These are phyloP conservation scores for Dicrurus megarhynchus DNA, from an alignment of 2,113 vertebrate species.

Conservation along the genomic window DNA sequence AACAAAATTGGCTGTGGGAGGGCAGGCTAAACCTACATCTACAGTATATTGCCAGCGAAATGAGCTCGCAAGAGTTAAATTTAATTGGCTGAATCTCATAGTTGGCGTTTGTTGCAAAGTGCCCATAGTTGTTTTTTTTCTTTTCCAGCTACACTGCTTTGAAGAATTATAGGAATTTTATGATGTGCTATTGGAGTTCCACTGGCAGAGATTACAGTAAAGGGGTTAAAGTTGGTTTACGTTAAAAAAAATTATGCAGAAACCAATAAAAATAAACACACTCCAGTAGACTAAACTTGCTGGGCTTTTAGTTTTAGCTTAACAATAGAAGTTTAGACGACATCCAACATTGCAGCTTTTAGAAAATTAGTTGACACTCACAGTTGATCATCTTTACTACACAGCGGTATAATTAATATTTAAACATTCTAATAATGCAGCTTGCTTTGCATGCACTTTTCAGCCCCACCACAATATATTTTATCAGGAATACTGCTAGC, in stretches of 20 bases:
- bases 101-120: conserved; percentile 72
- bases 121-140: conserved; percentile 51
- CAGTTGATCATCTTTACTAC: conserved; percentile 99
- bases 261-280: conserved; percentile 85
- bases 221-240: conserved; percentile 82
- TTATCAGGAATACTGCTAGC: conserved; percentile 84
- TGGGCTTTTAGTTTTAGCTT: conserved; percentile 81
- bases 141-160: conserved; percentile 73
- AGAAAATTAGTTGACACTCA: conserved; percentile 90
- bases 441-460: conserved; percentile 97
- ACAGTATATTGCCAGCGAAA: background rate
- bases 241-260: conserved; percentile 80
- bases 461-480: conserved; percentile 94
- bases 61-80: conserved; percentile 70
- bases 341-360: conserved; percentile 80
- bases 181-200: conserved; percentile 76
- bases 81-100: conserved; percentile 61
- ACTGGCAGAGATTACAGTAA: conserved; percentile 79
- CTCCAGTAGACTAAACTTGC: conserved; percentile 81
- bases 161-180: conserved; percentile 82
- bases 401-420: conserved; percentile 99
- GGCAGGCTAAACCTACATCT: background rate
- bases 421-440: conserved; percentile 99
- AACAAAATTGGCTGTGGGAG: background rate
- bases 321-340: conserved; percentile 78